Base-by-base conservation (phyloP, 2,797 vertebrate genomes). In the Hyperoplus immaculatus region DNA sequence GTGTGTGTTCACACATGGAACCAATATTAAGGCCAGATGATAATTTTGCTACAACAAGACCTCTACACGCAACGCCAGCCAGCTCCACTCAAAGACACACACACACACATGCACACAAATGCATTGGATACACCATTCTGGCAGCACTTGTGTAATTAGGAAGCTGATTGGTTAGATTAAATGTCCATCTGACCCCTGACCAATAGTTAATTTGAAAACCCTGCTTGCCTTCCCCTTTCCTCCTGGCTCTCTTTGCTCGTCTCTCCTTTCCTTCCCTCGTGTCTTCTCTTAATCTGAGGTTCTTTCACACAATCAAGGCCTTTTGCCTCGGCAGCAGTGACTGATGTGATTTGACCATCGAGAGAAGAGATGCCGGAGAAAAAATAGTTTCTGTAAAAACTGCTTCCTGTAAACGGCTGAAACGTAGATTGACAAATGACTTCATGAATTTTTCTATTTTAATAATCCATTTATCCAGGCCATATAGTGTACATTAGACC, bases 91-190 rank as follows among this genome's bases (percentile, higher is more conserved):
- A 29, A 29, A 29, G 29, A 29, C 29, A 29, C 29, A 29, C 29
- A 29, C 29, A 29, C 29, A 29, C 29, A 29, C 29, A 29, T 1
- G 2, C 29, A 29, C 29, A 67, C 72, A 72, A 64, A 84, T 77
- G 77, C 82, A 78, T 68, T 83, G 69, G 82, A 58, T 83, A 72
- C 72, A 76, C 87, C 77, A 63, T 80, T 90, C 90, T 93, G 90
- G 91, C 92, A 92, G 90, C 90, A 67, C 87, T 92, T 89, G 88
- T 93, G 90, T 92, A 93, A 94, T 94, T 94, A 94, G 93, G 93
- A 93, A 93, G 92, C 92, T 94, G 93, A 93, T 94, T 94, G 93
- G 93, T 93, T 90, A 91, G 92, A 94, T 94, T 94, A 93, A 94
- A 94, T 93, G 92, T 93, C 93, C 92, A 91, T 93, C 90, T 93